phyloP scores from a whole-genome alignment of 2,113 vertebrate species.

The Myrmecobius fasciatus region DNA sequence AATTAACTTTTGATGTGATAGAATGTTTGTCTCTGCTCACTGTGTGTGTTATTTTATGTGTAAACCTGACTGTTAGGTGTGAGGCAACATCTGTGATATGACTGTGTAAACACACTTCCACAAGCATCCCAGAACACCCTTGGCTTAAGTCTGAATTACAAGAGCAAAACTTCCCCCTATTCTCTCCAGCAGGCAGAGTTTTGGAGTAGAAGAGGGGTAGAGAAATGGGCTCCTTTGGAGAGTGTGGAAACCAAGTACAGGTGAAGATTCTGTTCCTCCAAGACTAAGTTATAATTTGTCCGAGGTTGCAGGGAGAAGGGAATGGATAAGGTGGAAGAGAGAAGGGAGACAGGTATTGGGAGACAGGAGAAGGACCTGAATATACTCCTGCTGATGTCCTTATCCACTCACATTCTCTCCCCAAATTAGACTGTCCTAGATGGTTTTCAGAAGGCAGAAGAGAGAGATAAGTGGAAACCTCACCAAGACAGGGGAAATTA shows the following conservation, averaged over 20 bases:
- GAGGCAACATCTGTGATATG: slow-evolving; percentile 61
- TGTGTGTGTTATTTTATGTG: not conserved
- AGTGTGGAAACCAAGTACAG: not conserved
- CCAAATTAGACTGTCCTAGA: not conserved
- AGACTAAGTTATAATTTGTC: not conserved
- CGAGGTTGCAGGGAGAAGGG: not conserved
- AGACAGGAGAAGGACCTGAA: not conserved
- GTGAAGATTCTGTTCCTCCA: not conserved
- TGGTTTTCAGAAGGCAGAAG: slow-evolving; percentile 65
- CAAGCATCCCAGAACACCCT: slow-evolving; percentile 62
- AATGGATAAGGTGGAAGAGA: not conserved
- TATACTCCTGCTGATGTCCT: not conserved
- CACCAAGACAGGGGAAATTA: slow-evolving; percentile 7
- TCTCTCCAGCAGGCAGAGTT: not conserved
- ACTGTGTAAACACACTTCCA: slow-evolving; percentile 79
- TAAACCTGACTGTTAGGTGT: not conserved
- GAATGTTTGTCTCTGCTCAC: slow-evolving; percentile 32
- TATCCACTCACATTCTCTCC: not conserved
- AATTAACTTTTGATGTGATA: not conserved
- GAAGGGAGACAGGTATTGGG: not conserved
- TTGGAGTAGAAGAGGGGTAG: not conserved
- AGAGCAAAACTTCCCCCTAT: not conserved
- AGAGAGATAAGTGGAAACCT: slow-evolving; percentile 29
- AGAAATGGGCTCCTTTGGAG: not conserved
- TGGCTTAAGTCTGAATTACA: slow-evolving; percentile 56